Percentiles rank a stretch among this genome's conserved stretches.
phyloP scores from a whole-genome alignment of 2,797 vertebrate genomes.

The Rhynchonycteris naso region DNA sequence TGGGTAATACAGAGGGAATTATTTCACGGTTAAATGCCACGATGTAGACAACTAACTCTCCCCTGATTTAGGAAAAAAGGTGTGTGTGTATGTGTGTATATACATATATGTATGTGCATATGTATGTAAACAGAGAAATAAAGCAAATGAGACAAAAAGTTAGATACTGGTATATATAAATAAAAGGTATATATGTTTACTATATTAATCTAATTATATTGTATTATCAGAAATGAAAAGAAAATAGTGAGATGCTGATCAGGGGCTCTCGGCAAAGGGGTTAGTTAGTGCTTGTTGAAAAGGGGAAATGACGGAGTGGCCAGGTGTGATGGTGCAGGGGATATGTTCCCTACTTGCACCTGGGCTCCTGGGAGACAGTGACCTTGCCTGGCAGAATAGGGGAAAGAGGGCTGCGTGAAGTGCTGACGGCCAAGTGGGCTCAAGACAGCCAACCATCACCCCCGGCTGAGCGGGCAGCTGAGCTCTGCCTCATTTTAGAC shows the following conservation, averaged over 20 bases:
- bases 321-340: background rate
- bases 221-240: background rate
- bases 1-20: background rate
- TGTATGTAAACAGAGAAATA: background rate
- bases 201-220: background rate
- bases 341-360: background rate
- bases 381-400: background rate
- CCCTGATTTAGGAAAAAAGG: background rate
- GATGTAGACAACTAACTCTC: background rate
- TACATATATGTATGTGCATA: background rate
- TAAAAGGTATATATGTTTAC: background rate
- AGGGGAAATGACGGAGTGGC: background rate
- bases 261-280: background rate
- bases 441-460: background rate
- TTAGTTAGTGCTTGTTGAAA: background rate
- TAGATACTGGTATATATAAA: background rate
- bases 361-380: background rate
- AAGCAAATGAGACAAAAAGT: background rate
- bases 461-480: background rate
- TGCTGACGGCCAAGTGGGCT: background rate
- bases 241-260: background rate
- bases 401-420: background rate
- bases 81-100: no score
- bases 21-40: conserved; percentile 13
- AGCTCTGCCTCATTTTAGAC: background rate